Evolutionary conservation across 2,888 invertebrate species (phyloP).

Genomic region (Tipula unca): DNA sequence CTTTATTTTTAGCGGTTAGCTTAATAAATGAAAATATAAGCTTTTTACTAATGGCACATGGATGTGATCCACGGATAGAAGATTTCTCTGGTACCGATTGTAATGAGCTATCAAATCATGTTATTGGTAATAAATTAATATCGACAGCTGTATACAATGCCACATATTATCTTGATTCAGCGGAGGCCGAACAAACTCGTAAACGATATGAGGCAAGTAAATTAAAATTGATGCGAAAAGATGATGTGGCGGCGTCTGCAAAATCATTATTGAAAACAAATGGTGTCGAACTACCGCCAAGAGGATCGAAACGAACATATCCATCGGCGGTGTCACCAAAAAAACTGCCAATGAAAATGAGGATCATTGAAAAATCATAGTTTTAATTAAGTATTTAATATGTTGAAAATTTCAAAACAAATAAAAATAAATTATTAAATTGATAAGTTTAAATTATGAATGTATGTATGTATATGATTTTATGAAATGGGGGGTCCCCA

Average conservation of each 20-base stretch:
- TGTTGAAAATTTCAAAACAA: slow-evolving; percentile 23
- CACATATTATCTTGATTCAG: neutral
- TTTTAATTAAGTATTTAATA: slow-evolving; percentile 27
- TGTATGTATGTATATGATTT: neutral
- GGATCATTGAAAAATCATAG: slow-evolving; percentile 31
- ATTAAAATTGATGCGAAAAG: neutral
- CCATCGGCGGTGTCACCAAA: neutral
- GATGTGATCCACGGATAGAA: slow-evolving; percentile 34
- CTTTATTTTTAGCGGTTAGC: slow-evolving; percentile 35
- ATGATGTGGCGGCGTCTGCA: neutral
- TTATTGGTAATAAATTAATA: slow-evolving; percentile 23
- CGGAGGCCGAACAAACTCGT: neutral
- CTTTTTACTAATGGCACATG: slow-evolving; percentile 22
- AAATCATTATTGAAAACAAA: neutral
- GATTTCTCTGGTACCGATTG: slow-evolving; percentile 35
- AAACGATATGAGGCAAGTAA: neutral
- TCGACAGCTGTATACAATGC: neutral
- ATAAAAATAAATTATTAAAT: slow-evolving; percentile 25
- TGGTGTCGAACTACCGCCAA: neutral
- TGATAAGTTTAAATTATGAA: slow-evolving; percentile 20
- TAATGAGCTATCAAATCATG: slow-evolving; percentile 32
- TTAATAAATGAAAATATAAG: slow-evolving; percentile 26
- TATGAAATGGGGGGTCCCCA: neutral
- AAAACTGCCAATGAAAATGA: slow-evolving; percentile 32
- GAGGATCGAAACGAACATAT: neutral